Percentiles rank a stretch among this genome's conserved stretches.
Conservation (phyloP, 2,888 invertebrate genomes). For the Parnassius mnemosyne region DNA sequence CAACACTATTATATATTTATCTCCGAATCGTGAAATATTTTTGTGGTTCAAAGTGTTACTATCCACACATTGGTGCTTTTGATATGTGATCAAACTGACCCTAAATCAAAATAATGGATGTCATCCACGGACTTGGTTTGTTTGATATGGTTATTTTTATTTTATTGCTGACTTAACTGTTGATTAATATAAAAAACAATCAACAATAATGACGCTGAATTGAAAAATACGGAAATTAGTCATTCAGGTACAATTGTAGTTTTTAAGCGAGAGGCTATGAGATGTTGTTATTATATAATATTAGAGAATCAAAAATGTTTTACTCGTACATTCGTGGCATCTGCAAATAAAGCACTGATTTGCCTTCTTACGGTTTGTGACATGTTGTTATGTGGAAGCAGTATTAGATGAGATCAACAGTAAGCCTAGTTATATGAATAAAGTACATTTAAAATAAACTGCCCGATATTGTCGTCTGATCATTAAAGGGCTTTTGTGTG, state of each 20-base stretch:
- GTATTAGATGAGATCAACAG: constrained; percentile 17
- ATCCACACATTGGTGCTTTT: constrained; percentile 62
- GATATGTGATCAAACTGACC: constrained; percentile 66
- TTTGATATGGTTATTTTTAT: constrained; percentile 11
- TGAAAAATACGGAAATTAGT: constrained; percentile 16
- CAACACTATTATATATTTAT: constrained; percentile 31
- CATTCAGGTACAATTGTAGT: constrained; percentile 32
- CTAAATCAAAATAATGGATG: constrained; percentile 43
- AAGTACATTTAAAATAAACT: background rate
- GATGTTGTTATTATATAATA: constrained; percentile 36
- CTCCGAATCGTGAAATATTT: constrained; percentile 48
- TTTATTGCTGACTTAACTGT: constrained; percentile 11
- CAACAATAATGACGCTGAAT: constrained; percentile 10
- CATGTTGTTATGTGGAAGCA: constrained; percentile 19
- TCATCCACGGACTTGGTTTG: background rate
- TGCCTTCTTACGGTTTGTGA: constrained; percentile 19
- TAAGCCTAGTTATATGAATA: background rate
- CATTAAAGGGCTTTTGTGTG: too few species aligned
- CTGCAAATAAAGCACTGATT: constrained; percentile 27
- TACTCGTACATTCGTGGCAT: constrained; percentile 16
- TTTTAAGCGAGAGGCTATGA: constrained; percentile 50
- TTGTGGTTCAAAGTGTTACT: constrained; percentile 39
- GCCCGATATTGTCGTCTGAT: too few species aligned
- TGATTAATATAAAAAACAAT: background rate
- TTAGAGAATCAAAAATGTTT: constrained; percentile 34